Base-by-base conservation (phyloP, 2,113 vertebrate species). In the Phrynosoma blainvillii region DNA sequence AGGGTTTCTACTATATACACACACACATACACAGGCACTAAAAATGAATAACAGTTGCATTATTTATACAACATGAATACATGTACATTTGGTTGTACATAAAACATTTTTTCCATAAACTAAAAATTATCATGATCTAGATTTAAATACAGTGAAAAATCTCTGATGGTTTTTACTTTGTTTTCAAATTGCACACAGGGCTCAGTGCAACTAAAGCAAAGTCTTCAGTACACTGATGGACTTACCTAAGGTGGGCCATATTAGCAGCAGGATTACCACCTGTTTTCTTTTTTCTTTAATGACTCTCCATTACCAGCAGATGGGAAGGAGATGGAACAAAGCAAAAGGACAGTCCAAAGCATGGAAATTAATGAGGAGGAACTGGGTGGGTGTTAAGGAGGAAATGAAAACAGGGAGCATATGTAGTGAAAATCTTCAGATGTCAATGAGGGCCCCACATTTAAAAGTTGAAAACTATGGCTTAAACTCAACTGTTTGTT, bases 41-140 rank as follows among this genome's bases (percentile, higher is more conserved):
- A 73, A 68, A 71, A 86, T 86, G 76, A 79, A 71, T 68, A 52
- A 36, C n/a, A 70, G 42, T 30, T 71, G 23, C 66, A 84, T 83
- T 83, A 83, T 52, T 83, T 86, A 71, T 40, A 79, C n/a, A 71
- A 79, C 66, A 86, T 59, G 68, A 87, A 80, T 80, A 27, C 32
- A 54, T 36, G 56, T 86, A 56, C 30, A 25, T 79, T 40, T 54
- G 32, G 68, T 79, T 20, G 9, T 25, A 80, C 30, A 59, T 59
- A 73, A 71, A 76, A 52, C 2, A 79, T 21, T 12, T 5, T 1
- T 70, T 71, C 40, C 32, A 87, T 40, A 30, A 54, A 87, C 66
- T 71, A 87, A 80, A 80, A 1, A 16, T 54, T 86, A 56, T 36
- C 21, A 8, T 70, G 25, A 36, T 52, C 74, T 42, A 40, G 42